Base-by-base conservation (phyloP, 2,113 vertebrate genomes). In the Lathamus discolor region DNA sequence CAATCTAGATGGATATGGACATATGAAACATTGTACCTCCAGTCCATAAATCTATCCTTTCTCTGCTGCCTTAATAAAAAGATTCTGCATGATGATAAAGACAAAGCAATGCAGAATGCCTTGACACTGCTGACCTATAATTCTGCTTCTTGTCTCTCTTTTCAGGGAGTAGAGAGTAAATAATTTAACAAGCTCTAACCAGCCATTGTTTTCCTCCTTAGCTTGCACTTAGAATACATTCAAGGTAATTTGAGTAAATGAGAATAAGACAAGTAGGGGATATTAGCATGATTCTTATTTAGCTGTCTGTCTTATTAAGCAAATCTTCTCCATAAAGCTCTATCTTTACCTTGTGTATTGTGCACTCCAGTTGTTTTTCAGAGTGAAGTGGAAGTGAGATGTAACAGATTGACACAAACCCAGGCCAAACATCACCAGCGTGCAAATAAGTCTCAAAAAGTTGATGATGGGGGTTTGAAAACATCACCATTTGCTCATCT, bases 81-180 rank as follows among this genome's bases (percentile, higher is more conserved):
- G 98, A 98, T 98, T 98, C 97, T 97, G 96, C 98, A 98, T 98
- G 97, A 97, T 97, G 98, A 98, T 98, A 98, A 98, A 97, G 96
- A 97, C 90, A 96, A 96, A 98, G 97, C 84, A 97, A 97, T 87
- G 96, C 83, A 96, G 97, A 96, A 97, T 98, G 96, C 95, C 97
- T 95, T 97, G 97, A 97, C 97, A 98, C 84, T 96, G 92, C 94
- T 97, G 97, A 98, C 96, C 96, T 97, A 93, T 91, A 98, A 97
- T 97, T 93, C 91, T 84, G 82, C 78, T 95, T 93, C 95, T 97
- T 91, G 78, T 81, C 74, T 61, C 33, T 76, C 44, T 46, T 96
- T 91, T 52, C 41, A 93, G 52, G 51, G 73, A 94, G 39, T 22
- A 35, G 41, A 88, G 74, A 89, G 54, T 94, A 97, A 97, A 97